Percentiles rank a stretch among this genome's conserved stretches.
Conservation (phyloP, 2,888 invertebrate species). For the Chrysopilus asiliformis region DNA sequence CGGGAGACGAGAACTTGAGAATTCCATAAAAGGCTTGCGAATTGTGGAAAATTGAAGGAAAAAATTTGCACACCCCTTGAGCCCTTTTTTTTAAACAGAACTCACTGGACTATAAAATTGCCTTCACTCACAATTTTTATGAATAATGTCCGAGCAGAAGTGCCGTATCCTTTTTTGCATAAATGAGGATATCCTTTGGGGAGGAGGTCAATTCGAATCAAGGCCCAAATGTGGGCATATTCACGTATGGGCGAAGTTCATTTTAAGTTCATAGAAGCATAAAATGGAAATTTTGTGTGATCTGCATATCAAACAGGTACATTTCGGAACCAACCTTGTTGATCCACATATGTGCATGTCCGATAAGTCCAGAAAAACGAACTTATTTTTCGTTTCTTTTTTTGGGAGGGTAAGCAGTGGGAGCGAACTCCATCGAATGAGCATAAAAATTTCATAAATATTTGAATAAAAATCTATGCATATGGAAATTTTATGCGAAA, state of each 20-base stretch:
- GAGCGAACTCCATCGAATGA: not conserved
- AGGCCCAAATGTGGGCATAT: no score
- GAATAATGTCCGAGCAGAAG: conserved; percentile 13
- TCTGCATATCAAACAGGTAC: conserved; percentile 11
- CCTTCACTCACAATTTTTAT: conserved; percentile 9
- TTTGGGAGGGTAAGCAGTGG: no score
- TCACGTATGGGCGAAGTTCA: no score
- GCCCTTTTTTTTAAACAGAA: not conserved
- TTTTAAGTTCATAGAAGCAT: conserved; percentile 14
- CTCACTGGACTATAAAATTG: conserved; percentile 10
- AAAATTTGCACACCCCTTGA: conserved; percentile 1
- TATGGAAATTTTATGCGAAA: not conserved
- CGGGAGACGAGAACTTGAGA: no score
- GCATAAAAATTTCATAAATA: conserved; percentile 1
- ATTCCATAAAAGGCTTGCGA: no score
- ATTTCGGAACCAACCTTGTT: no score
- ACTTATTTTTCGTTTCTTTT: no score
- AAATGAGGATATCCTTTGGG: no score
- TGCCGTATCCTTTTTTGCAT: conserved; percentile 10
- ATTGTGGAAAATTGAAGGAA: no score
- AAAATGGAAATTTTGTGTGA: conserved; percentile 16
- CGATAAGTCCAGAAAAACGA: no score
- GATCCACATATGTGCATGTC: not conserved
- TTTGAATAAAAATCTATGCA: conserved; percentile 1
- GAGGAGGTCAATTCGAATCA: no score